phyloP scores from a whole-genome alignment of 2,113 vertebrate genomes.

The Pogonocichla stellata region DNA sequence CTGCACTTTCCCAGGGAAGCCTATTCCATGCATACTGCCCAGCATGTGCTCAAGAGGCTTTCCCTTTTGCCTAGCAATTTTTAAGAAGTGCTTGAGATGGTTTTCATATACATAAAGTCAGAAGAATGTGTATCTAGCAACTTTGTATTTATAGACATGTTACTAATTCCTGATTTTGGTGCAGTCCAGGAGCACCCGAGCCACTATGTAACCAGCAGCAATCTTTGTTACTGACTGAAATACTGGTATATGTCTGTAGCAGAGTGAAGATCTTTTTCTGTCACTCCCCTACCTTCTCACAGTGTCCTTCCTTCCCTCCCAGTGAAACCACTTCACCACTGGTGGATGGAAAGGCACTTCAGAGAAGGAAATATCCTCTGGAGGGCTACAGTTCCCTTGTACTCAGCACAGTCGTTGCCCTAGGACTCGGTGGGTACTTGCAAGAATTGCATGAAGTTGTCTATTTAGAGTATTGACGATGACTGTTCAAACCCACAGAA shows the following conservation, averaged over 20 bases:
- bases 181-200: not conserved
- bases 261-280: not conserved
- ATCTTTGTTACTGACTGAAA: not conserved
- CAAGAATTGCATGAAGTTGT: not conserved
- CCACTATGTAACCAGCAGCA: not conserved
- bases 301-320: not conserved
- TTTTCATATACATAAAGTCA: not conserved
- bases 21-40: not conserved
- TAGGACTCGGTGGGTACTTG: not conserved
- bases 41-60: not conserved
- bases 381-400: not conserved
- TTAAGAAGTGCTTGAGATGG: not conserved
- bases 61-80: not conserved
- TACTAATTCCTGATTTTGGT: not conserved
- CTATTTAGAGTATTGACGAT: conserved; percentile 18
- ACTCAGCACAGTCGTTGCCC: not conserved
- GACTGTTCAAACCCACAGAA: conserved; percentile 29
- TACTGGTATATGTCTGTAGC: not conserved
- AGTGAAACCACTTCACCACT: not conserved
- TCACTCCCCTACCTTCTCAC: not conserved
- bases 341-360: not conserved
- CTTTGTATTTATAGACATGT: not conserved
- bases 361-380: not conserved
- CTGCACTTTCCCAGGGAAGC: not conserved
- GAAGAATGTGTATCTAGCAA: not conserved